Conservation (phyloP, 2,113 vertebrate species). For the Pandion haliaetus region DNA sequence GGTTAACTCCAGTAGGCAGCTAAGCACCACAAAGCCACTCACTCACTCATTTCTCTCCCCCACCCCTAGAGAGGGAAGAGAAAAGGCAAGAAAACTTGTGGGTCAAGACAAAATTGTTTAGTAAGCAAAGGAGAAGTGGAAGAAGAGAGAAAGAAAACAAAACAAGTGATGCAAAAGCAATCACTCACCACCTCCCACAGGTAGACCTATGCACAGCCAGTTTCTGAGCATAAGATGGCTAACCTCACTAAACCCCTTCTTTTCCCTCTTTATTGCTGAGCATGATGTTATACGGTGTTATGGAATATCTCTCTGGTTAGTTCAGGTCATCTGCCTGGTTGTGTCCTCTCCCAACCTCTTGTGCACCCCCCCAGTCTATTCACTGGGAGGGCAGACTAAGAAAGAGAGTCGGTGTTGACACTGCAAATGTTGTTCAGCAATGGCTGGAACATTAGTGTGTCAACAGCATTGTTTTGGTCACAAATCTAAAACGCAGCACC, state of each 20-base stretch:
- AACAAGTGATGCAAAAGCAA: not conserved
- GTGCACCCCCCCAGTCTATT: not conserved
- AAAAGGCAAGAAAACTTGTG: not conserved
- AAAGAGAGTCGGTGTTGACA: not conserved
- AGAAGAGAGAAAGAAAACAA: not conserved
- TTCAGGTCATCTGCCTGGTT: not conserved
- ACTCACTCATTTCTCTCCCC: not conserved
- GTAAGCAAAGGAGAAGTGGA: not conserved
- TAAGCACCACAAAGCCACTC: not conserved
- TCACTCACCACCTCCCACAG: not conserved
- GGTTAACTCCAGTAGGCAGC: not conserved
- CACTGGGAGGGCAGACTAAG: not conserved
- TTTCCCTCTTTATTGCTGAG: not conserved
- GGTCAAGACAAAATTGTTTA: not conserved
- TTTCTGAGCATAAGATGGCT: not conserved
- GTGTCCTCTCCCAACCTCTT: not conserved
- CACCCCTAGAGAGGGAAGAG: not conserved
- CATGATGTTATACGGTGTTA: not conserved
- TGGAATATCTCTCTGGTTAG: no score
- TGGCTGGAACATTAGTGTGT: not conserved
- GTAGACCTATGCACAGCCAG: not conserved
- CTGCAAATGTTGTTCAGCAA: not conserved
- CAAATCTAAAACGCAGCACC: not conserved
- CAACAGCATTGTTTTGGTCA: not conserved
- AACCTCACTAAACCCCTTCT: not conserved